Conservation (phyloP, 2,888 invertebrate species). For the Ernsta delagoae region DNA sequence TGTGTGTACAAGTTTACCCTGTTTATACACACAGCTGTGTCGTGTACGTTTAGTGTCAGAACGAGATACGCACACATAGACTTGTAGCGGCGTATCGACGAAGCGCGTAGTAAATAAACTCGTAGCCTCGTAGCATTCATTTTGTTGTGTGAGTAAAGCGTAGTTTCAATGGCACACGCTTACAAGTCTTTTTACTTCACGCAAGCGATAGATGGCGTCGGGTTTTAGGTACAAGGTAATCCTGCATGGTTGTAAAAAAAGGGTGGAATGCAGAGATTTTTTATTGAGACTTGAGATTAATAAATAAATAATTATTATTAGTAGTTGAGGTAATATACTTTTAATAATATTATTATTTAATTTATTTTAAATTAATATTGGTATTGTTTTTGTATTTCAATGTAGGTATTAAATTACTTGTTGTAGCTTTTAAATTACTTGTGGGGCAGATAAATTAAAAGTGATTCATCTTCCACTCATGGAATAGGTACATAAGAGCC, state of each 20-base stretch:
- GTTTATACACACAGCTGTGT: slow-evolving; percentile 48
- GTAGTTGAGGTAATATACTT: too few relatives aligned
- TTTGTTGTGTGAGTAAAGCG: slow-evolving; percentile 37
- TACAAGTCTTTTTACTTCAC: slow-evolving; percentile 38
- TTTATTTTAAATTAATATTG: too few relatives aligned
- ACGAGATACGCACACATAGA: slow-evolving; percentile 50
- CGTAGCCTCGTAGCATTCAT: slow-evolving; percentile 33
- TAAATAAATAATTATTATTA: too few relatives aligned
- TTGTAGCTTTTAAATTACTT: too few relatives aligned
- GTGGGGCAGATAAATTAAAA: too few relatives aligned
- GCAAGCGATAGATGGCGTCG: slow-evolving; percentile 65
- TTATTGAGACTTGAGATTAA: too few relatives aligned
- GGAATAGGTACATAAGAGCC: too few relatives aligned
- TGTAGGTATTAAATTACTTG: too few relatives aligned
- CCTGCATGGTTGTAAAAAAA: neutral
- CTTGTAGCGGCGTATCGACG: slow-evolving; percentile 37
- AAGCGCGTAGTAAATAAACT: slow-evolving; percentile 41
- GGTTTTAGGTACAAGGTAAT: slow-evolving; percentile 29
- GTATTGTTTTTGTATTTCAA: too few relatives aligned
- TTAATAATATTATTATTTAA: too few relatives aligned
- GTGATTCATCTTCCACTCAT: too few relatives aligned
- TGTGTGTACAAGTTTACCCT: slow-evolving; percentile 50
- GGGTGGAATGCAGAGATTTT: too few relatives aligned
- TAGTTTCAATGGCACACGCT: slow-evolving; percentile 46
- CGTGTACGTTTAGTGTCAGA: slow-evolving; percentile 45